Percentiles rank a stretch among this genome's conserved stretches.
Conservation (phyloP, 1,140 invertebrate genomes). For the Callitettix versicolor region DNA sequence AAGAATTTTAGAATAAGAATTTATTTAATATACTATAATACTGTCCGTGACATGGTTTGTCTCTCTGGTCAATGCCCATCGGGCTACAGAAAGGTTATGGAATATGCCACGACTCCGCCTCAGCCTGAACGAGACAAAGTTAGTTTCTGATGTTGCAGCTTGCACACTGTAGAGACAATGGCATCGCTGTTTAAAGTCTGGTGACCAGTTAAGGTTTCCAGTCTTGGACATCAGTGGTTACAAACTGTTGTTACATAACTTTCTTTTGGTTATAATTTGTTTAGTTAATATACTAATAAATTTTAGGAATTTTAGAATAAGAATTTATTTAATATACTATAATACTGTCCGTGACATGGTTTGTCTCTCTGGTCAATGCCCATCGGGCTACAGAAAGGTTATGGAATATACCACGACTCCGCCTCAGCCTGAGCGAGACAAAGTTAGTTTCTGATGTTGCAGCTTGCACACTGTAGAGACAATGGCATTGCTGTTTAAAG, state of each 20-base stretch:
- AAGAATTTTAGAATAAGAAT: too few relatives aligned
- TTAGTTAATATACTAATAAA: too few relatives aligned
- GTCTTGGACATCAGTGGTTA: too few relatives aligned
- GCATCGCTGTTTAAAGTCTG: not conserved
- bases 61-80: conserved; percentile 50
- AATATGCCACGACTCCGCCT: conserved; percentile 50
- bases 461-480: conserved; percentile 23
- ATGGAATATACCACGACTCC: conserved; percentile 52
- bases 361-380: conserved; percentile 51
- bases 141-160: conserved; percentile 47
- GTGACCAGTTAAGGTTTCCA: too few relatives aligned
- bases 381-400: conserved; percentile 52
- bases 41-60: conserved; percentile 62
- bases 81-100: conserved; percentile 54
- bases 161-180: conserved; percentile 14
- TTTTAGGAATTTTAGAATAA: too few relatives aligned
- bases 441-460: conserved; percentile 45
- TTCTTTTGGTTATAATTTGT: too few relatives aligned
- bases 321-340: too few relatives aligned
- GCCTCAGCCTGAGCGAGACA: conserved; percentile 41
- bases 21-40: too few relatives aligned
- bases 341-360: conserved; percentile 60
- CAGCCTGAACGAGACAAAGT: conserved; percentile 39
- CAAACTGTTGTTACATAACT: too few relatives aligned
- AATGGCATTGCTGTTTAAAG: not conserved